Evolutionary conservation across 2,888 invertebrate genomes (phyloP), one percentile per base, ranked within the genome.

Genomic region (Marronus borbonicus): DNA sequence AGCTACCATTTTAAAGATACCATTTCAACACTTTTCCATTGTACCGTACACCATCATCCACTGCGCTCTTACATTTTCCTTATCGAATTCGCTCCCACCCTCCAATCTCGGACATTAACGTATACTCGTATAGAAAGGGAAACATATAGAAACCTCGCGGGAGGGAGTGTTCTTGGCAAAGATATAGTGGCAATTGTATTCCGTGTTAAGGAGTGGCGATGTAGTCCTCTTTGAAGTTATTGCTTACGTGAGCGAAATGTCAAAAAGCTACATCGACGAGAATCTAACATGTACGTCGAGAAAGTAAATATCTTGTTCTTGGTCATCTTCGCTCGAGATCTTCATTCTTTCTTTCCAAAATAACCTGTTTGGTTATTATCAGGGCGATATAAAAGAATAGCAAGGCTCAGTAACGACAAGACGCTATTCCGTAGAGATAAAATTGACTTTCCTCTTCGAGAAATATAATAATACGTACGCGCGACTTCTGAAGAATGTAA

Each of bases 181-280:
- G 39, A 68, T 58, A 39, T 60, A 72, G 58, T 72, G 44, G 72
- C 72, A 72, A 60, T 72, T 58, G 72, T 60, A 72, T 60, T 58
- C 39, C 39, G 39, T 39, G 58, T 20, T 60, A 60, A 58, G 39
- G 39, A 58, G 36, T 8, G 58, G 58, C 55, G 12, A 58, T 58
- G 39, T 17, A 5, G 52, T 1, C 36, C 20, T 17, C 72, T 60
- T 72, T 72, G 72, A 72, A 36, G 60, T 44, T 60, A 60, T 39
- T 70, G 58, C 60, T 72, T 72, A 72, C 72, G 72, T 72, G 58
- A 60, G 72, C 72, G 20, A 60, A 24, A 20, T 72, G 24, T 17
- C 14, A 49, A 49, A 50, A 68, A 60, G 58, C 36, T 8, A 31
- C 24, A 24, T 68, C 52, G n/a, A 10, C 52, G 36, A 12, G 17